Evolutionary conservation across 2,888 invertebrate genomes (phyloP), one percentile per base, ranked within the genome.

Genomic region (Drosophila fungiperda): DNA sequence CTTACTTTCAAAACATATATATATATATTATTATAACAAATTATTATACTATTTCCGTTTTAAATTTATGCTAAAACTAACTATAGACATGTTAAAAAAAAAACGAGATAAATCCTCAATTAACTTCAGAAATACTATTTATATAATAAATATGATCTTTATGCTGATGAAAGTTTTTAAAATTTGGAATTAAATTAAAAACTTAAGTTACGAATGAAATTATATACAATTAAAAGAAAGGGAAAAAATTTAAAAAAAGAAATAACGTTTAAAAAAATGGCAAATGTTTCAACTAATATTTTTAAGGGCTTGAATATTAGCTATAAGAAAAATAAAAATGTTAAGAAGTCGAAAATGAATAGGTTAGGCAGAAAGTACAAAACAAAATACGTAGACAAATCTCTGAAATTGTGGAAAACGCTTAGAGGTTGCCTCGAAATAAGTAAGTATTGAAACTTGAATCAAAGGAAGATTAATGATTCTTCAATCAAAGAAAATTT

Each of bases 1-100:
- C 38, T 35, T 52, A 76, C 76, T 76, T 78, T 76, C 76, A 23
- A 68, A 75, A 59, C 5, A 12, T 12, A 42, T 45, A 23, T 42
- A 42, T 20, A 12, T 12, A 42, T n/a, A 20, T 3, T n/a, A n/a
- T n/a, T 40, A n/a, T 17, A 6, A 36, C 7, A 36, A 36, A 36
- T 36, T 36, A 7, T 36, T 36, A n/a, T 11, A 5, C 5, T 11
- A n/a, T 11, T n/a, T 11, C 11, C 40, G 11, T n/a, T 42, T 42
- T 2, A 20, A 20, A 42, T 42, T 42, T 42, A 12, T 20, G 3
- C 6, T 2, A n/a, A 20, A 42, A 42, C 42, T 20, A 20, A 42
- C 20, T 0, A 42, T 11, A 12, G 11, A 42, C 20, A 20, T 42
- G 2, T 11, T 11, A 2, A 26, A 26, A 6, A 20, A n/a, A 1